Percentiles rank a stretch among this genome's conserved stretches.
These are phyloP conservation scores for Lithosia quadra DNA, from an alignment of 2,888 invertebrate species.

Conservation along the genomic window DNA sequence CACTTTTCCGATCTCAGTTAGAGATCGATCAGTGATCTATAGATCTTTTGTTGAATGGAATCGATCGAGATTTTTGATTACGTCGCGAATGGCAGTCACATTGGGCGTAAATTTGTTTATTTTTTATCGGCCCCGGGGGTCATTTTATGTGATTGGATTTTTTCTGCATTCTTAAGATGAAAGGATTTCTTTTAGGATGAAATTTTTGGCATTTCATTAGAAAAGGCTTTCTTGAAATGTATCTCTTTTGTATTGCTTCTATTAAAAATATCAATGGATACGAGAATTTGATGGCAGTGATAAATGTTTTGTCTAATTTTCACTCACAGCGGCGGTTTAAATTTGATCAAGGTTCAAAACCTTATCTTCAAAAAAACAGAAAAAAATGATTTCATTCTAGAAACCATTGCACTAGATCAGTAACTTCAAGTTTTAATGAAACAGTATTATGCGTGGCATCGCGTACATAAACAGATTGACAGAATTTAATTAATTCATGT, in stretches of 20 bases:
- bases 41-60: conserved; percentile 79
- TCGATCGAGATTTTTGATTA: conserved; percentile 79
- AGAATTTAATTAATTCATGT: too few species aligned
- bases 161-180: conserved; percentile 21
- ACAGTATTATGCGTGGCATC: too few species aligned
- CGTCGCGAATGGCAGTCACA: conserved; percentile 69
- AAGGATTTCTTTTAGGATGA: conserved; percentile 21
- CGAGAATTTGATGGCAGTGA: background rate
- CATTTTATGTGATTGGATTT: conserved; percentile 51
- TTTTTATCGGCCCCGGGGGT: conserved; percentile 56
- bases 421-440: too few species aligned
- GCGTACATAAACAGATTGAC: too few species aligned
- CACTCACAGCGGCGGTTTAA: background rate
- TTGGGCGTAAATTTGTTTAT: conserved; percentile 47
- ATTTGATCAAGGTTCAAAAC: background rate
- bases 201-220: conserved; percentile 13
- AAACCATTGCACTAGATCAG: too few species aligned
- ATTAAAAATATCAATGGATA: background rate
- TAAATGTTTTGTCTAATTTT: background rate
- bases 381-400: too few species aligned
- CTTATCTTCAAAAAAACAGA: background rate
- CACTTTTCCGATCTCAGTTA: conserved; percentile 80
- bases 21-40: conserved; percentile 82
- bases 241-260: conserved; percentile 1
- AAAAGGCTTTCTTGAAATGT: background rate